Conservation (phyloP, 2,113 vertebrate species). For the Stictonetta naevosa region DNA sequence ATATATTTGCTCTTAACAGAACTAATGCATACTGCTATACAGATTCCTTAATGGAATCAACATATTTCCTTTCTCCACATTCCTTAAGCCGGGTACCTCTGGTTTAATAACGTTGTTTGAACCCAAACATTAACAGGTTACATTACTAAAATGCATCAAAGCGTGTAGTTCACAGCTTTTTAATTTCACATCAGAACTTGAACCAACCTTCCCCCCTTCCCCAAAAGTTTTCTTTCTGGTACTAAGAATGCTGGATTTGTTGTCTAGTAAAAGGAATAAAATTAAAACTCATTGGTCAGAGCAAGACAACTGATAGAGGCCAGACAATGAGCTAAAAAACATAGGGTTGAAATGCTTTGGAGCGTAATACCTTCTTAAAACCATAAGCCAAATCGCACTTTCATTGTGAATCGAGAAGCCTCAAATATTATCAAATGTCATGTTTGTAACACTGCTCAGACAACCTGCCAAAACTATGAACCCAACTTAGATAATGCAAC, state of each 20-base stretch:
- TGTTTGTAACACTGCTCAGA: constrained; percentile 65
- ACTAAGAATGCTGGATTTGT: constrained; percentile 74
- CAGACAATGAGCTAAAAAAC: constrained; percentile 61
- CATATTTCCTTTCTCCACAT: constrained; percentile 89
- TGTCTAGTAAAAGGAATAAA: constrained; percentile 68
- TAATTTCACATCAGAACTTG: constrained; percentile 26
- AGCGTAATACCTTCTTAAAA: constrained; percentile 46
- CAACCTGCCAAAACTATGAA: constrained; percentile 77
- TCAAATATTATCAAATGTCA: constrained; percentile 61
- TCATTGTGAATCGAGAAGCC: constrained; percentile 65
- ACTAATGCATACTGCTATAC: constrained; percentile 85
- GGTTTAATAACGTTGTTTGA: constrained; percentile 43
- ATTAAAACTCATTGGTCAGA: constrained; percentile 66
- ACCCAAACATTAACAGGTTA: constrained; percentile 72
- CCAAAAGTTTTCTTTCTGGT: constrained; percentile 71
- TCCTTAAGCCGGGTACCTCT: constrained; percentile 80
- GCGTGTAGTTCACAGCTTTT: constrained; percentile 38
- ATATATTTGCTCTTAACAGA: constrained; percentile 85
- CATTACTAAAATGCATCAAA: constrained; percentile 38
- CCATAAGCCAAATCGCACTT: constrained; percentile 13
- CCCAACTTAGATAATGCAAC: constrained; percentile 85
- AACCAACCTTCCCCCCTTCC: constrained; percentile 16
- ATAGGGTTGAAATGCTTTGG: constrained; percentile 43
- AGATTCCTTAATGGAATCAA: constrained; percentile 97
- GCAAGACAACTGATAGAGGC: constrained; percentile 45